Evolutionary conservation across 1,140 invertebrate genomes (phyloP).

Genomic region (Chironomus tepperi): DNA sequence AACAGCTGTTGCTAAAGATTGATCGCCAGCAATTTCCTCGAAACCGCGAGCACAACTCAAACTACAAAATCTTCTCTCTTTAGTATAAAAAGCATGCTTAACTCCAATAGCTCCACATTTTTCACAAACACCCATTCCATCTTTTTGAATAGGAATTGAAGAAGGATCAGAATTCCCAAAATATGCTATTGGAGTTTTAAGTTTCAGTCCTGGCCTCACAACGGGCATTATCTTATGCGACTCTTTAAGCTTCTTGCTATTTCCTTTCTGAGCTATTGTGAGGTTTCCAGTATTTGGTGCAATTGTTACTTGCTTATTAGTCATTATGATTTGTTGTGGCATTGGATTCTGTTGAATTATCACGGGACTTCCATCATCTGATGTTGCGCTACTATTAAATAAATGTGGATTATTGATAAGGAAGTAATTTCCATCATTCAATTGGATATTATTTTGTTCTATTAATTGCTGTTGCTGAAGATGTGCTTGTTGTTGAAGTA

Average conservation of each 20-base stretch:
- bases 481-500: not conserved
- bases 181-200: slow-evolving; percentile 72
- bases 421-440: slow-evolving; percentile 5
- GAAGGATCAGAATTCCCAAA: slow-evolving; percentile 67
- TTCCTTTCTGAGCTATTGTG: slow-evolving; percentile 19
- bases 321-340: slow-evolving; percentile 15
- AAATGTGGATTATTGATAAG: slow-evolving; percentile 19
- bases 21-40: slow-evolving; percentile 34
- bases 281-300: not conserved
- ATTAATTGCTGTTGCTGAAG: not conserved
- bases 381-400: not conserved
- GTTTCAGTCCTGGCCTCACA: slow-evolving; percentile 61
- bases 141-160: slow-evolving; percentile 68
- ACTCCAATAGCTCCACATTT: slow-evolving; percentile 83
- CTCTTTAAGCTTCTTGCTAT: slow-evolving; percentile 32
- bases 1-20: slow-evolving; percentile 29
- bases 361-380: not conserved
- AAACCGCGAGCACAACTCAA: slow-evolving; percentile 58
- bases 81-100: slow-evolving; percentile 82
- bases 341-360: slow-evolving; percentile 17
- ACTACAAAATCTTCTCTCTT: slow-evolving; percentile 71
- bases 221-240: slow-evolving; percentile 61
- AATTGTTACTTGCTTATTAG: slow-evolving; percentile 5
- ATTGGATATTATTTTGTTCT: not conserved
- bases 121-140: slow-evolving; percentile 84